These are phyloP conservation scores for Adelges cooleyi DNA, from an alignment of 1,140 invertebrate genomes.

Conservation along the genomic window DNA sequence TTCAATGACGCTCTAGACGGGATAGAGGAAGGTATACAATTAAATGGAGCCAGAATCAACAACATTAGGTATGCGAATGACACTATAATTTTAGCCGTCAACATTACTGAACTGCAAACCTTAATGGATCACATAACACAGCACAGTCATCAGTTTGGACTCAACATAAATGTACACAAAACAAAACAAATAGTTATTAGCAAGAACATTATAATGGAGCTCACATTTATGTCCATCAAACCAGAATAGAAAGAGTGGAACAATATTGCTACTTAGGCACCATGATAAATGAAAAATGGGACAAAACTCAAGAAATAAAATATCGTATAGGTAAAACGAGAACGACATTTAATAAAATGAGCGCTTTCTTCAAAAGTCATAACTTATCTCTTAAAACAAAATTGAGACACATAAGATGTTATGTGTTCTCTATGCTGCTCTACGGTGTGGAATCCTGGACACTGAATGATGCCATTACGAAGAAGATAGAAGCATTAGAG, in stretches of 20 bases:
- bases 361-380: constrained; percentile 4
- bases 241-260: background rate
- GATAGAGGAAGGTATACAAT: background rate
- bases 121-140: constrained; percentile 13
- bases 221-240: background rate
- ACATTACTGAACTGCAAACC: constrained; percentile 3
- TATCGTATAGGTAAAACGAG: constrained; percentile 24
- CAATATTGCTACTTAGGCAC: constrained; percentile 23
- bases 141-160: constrained; percentile 23
- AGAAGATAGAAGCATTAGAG: constrained; percentile 4
- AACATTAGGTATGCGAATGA: constrained; percentile 30
- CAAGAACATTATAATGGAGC: background rate
- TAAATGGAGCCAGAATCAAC: constrained; percentile 18
- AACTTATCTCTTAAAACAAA: constrained; percentile 9
- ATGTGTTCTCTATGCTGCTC: constrained; percentile 26
- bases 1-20: constrained; percentile 17
- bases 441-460: constrained; percentile 26
- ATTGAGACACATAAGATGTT: constrained; percentile 21
- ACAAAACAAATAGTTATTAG: constrained; percentile 19
- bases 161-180: constrained; percentile 26
- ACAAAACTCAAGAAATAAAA: constrained; percentile 12
- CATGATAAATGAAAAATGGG: constrained; percentile 25
- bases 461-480: constrained; percentile 18
- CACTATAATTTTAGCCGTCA: constrained; percentile 17
- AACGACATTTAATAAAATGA: constrained; percentile 25